Evolutionary conservation across 2,113 vertebrate species (phyloP), one percentile per base, ranked within the genome.

Genomic region (Chunga burmeisteri): DNA sequence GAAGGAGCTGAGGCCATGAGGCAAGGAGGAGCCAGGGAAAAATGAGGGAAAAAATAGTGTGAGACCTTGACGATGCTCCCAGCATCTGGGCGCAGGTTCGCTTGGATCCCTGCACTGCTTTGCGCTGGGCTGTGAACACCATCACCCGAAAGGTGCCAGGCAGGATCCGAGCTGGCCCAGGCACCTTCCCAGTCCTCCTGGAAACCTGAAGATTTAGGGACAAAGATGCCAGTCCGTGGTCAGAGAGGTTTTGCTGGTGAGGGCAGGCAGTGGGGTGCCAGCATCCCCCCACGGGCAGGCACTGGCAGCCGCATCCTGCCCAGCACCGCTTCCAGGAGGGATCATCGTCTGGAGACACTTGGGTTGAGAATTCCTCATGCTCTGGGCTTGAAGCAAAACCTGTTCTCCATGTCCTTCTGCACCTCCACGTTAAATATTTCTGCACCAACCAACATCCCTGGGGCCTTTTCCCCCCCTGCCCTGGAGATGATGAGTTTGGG

Each of bases 21-120:
- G 42, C 0, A 4, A 49, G 32, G 36, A 83, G 16, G 36, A 93
- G 19, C 13, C 27, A 3, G 23, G 36, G 20, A 3, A 34, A 78
- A 94, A 16, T 0, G 11, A 6, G 49, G 19, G 13, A 0, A 2
- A 26, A 80, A 2, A 1, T 38, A 49, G 10, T 3, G 10, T 9
- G 67, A 73, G 62, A 10, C 3, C 6, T 18, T 3, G 4, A 3
- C 5, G 77, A 2, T 52, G 78, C 23, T 84, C 36, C 1, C 1
- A 32, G 68, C 13, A 50, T 16, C 53, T 1, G 1, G 62, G 22
- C 6, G 0, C 20, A 14, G 46, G 29, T 8, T 73, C 0, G 0
- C 29, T 9, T 8, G 46, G 20, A 26, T 36, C 50, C 55, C 61
- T 40, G 44, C 10, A 2, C 20, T 1, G 0, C 63, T 34, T 81